Base-by-base conservation (phyloP, 1,140 invertebrate genomes). In the Campoletis sonorensis region DNA sequence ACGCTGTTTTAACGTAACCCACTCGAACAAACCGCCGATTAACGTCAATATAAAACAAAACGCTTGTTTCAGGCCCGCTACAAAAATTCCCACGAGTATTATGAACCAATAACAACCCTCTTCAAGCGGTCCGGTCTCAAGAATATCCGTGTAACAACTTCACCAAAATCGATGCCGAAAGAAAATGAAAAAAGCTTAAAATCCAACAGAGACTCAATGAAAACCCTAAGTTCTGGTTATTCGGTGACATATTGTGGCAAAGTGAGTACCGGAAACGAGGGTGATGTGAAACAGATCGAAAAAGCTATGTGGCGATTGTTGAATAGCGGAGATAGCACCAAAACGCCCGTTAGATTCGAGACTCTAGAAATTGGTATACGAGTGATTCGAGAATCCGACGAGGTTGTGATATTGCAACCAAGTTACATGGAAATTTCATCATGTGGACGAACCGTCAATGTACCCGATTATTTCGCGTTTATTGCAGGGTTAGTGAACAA, bases 381-480 rank as follows among this genome's bases (percentile, higher is more conserved):
- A 87, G 87, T 93, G 33, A 85, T 90, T 61, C 86, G 86, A 72
- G 85, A 88, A 40, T 85, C 84, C 16, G 90, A 91, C 49, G 85
- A 87, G 37, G 84, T 87, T 81, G 92, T 93, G 86, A 84, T 94
- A 33, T 88, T 93, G 79, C 91, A 93, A 80, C 93, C 94, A 87
- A 93, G 91, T 40, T 95, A 94, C 83, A 95, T 94, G 91, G 93
- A 95, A 88, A 94, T 95, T 68, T 94, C 94, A 2, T 94, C 94
- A 0, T 95, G 94, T 90, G 94, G 94, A 15, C 89, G 93, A 78
- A 92, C 93, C 16, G 88, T 89, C 3, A 91, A 93, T 80, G 89
- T 92, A 84, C 92, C 93, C 18, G 87, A 93, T 85, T 92, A 94
- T 87, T 94, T 95, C 89, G 94, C 93, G 78, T 95, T 94, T 85